phyloP scores from a whole-genome alignment of 2,888 invertebrate species.

The Cryptocheilus praepositus region DNA sequence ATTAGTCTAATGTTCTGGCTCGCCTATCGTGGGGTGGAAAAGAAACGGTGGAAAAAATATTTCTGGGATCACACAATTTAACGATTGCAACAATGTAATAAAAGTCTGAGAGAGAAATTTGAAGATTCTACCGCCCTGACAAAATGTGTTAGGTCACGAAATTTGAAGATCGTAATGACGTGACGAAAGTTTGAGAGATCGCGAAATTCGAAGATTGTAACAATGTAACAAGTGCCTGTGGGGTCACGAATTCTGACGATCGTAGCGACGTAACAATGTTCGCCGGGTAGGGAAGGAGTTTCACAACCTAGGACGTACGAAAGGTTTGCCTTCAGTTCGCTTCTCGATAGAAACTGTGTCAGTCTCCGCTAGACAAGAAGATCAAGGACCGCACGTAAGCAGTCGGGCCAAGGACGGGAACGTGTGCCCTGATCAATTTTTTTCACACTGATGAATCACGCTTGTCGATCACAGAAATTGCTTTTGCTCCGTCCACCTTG shows the following conservation, averaged over 20 bases:
- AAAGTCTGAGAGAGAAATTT: too few relatives aligned
- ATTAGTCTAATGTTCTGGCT: slow-evolving; percentile 28
- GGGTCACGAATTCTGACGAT: not conserved
- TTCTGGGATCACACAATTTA: not conserved
- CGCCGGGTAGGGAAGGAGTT: too few relatives aligned
- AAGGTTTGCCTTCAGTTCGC: too few relatives aligned
- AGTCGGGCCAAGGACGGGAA: slow-evolving; percentile 39
- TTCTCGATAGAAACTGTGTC: slow-evolving; percentile 10
- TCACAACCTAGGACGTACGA: not conserved
- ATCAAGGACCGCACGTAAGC: slow-evolving; percentile 36
- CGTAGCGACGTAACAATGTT: not conserved
- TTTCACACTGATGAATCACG: slow-evolving; percentile 42
- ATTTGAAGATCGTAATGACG: too few relatives aligned
- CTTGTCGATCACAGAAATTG: slow-evolving; percentile 17
- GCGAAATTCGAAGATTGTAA: too few relatives aligned
- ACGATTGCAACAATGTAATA: not conserved
- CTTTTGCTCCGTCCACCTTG: slow-evolving; percentile 25
- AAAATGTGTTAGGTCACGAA: too few relatives aligned
- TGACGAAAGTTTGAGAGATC: too few relatives aligned
- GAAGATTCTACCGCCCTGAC: too few relatives aligned
- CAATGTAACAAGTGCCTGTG: too few relatives aligned
- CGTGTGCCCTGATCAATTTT: slow-evolving; percentile 25
- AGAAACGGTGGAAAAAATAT: not conserved
- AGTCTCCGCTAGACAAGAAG: slow-evolving; percentile 29
- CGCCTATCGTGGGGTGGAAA: not conserved